These are phyloP conservation scores for Coelopa pilipes DNA, from an alignment of 2,888 invertebrate genomes.

Conservation along the genomic window DNA sequence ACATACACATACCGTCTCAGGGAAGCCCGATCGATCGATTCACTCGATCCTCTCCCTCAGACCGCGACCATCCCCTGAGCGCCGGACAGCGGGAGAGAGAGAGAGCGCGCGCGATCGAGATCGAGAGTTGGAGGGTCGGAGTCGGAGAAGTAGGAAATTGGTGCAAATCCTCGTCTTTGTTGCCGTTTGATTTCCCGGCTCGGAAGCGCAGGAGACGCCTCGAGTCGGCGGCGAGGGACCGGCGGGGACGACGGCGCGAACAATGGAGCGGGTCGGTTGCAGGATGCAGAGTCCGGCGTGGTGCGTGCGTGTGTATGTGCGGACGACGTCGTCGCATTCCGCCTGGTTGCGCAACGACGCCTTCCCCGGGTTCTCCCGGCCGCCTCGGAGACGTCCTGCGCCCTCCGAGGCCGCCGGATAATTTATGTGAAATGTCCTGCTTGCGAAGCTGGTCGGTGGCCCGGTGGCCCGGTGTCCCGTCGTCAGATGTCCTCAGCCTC, in stretches of 20 bases:
- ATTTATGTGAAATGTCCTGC: conserved; percentile 28
- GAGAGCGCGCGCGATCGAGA: too few relatives aligned
- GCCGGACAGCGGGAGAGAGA: too few relatives aligned
- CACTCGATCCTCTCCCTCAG: background rate
- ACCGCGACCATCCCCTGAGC: conserved; percentile 26
- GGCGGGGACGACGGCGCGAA: background rate
- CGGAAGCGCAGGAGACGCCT: too few relatives aligned
- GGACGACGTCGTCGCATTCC: too few relatives aligned
- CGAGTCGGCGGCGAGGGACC: background rate
- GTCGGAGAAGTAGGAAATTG: conserved; percentile 19
- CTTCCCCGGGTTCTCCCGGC: conserved; percentile 18
- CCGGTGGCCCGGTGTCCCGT: conserved; percentile 13
- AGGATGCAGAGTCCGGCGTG: too few relatives aligned
- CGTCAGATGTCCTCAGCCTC: conserved; percentile 24
- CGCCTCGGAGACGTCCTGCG: conserved; percentile 4
- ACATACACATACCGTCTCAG: background rate
- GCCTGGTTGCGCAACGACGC: conserved; percentile 31
- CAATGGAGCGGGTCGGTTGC: background rate
- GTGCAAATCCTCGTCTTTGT: conserved; percentile 29
- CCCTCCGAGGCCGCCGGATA: background rate
- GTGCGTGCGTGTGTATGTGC: too few relatives aligned
- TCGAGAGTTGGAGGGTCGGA: background rate
- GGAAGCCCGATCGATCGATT: conserved; percentile 6
- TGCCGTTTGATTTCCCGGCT: background rate
- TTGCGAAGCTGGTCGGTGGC: conserved; percentile 9